These are phyloP conservation scores for Dinoponera quadriceps DNA, from an alignment of 1,140 invertebrate genomes.

Conservation along the genomic window DNA sequence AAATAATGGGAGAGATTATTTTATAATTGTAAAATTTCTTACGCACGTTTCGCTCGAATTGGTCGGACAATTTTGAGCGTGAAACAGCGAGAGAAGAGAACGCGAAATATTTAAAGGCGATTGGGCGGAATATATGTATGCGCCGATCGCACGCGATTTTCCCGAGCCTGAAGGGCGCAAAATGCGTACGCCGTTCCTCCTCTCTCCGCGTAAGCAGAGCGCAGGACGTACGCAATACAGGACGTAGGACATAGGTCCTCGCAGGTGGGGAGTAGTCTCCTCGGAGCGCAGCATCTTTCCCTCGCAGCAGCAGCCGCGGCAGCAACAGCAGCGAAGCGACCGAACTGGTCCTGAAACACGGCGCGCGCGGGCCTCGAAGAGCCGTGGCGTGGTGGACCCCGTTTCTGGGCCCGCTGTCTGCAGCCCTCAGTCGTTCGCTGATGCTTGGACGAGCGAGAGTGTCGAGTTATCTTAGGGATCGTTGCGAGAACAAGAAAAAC, in stretches of 20 bases:
- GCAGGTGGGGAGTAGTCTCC: slow-evolving; percentile 41
- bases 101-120: background rate
- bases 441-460: slow-evolving; percentile 79
- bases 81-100: background rate
- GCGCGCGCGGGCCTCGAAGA: slow-evolving; percentile 72
- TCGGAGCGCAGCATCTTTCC: slow-evolving; percentile 75
- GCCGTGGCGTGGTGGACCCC: slow-evolving; percentile 73
- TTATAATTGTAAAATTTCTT: background rate
- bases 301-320: slow-evolving; percentile 63
- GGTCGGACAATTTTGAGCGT: background rate
- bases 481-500: slow-evolving; percentile 29
- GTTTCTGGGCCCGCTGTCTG: slow-evolving; percentile 72
- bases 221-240: slow-evolving; percentile 52
- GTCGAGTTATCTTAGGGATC: slow-evolving; percentile 66
- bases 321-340: slow-evolving; percentile 69
- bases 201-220: background rate
- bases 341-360: slow-evolving; percentile 80
- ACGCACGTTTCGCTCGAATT: background rate
- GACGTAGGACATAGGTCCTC: slow-evolving; percentile 44
- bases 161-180: slow-evolving; percentile 25
- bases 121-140: no score
- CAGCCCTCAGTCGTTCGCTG: slow-evolving; percentile 82
- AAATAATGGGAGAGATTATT: no score
- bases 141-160: slow-evolving; percentile 40
- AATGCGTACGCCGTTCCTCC: slow-evolving; percentile 28